Evolutionary conservation across 2,888 invertebrate species (phyloP), one percentile per base, ranked within the genome.

Genomic region (Ectemnius lituratus): DNA sequence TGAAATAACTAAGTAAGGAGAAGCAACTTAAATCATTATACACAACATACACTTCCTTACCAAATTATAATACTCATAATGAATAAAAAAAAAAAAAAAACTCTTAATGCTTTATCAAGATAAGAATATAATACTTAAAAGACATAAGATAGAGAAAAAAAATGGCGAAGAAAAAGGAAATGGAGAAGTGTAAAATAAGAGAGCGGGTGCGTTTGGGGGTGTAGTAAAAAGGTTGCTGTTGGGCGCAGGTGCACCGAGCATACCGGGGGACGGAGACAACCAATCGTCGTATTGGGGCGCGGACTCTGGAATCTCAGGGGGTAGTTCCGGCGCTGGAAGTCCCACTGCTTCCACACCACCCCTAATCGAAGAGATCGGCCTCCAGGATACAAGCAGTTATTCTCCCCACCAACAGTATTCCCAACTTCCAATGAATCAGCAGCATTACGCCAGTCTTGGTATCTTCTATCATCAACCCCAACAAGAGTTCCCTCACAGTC

Each of bases 301-400:
- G 18, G 90, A 90, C 71, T 90, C 90, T 5, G 90, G 90, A 11
- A 90, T 90, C 62, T 90, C 90, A 16, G 90, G 90, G 2, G 87
- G 90, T 47, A 90, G 90, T 82, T 90, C 90, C 2, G 89, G 88
- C 0, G 88, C 90, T 4, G 90, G 89, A 56, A 90, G 90, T 79
- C 90, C 90, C 0, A 87, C 89, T 23, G 89, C 89, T 0, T 90
- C 90, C 23, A 90, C 90, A 14, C 90, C 90, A 20, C 90, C 90
- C 11, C 76, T 90, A 18, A 89, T 90, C 79, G 90, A 90, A 65
- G 90, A 90, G 67, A 87, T 90, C 58, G 89, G 90, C 0, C 83
- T 88, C 3, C 90, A 87, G 23, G 89, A 89, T 5, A 75, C 85
- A 1, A 82, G 79, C 57, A 82, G 79, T 52, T 90, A 88, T 72